These are phyloP conservation scores for Ommatoiulus sabulosus DNA, from an alignment of 2,888 invertebrate species.

Conservation along the genomic window DNA sequence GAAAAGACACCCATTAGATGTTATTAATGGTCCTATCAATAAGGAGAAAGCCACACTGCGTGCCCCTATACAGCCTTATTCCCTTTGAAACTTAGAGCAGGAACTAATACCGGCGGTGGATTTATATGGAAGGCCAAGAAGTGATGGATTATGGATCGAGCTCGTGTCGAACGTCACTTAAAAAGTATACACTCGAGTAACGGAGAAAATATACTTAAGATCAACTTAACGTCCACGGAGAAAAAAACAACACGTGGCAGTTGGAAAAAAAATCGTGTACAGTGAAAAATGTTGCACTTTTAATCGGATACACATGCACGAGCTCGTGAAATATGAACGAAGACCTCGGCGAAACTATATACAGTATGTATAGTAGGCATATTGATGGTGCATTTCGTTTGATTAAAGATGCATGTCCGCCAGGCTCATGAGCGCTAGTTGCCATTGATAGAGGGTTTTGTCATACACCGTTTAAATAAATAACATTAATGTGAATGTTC, in stretches of 20 bases:
- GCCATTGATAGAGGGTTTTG: not conserved
- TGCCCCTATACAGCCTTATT: not conserved
- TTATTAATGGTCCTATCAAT: slow-evolving; percentile 36
- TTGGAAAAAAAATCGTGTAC: not conserved
- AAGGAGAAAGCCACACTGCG: slow-evolving; percentile 24
- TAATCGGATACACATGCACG: slow-evolving; percentile 19
- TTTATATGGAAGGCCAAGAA: slow-evolving; percentile 17
- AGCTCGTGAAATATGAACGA: not conserved
- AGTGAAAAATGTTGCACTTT: slow-evolving; percentile 39
- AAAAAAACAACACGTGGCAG: slow-evolving; percentile 11
- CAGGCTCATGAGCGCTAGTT: not conserved
- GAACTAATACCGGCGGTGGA: not conserved
- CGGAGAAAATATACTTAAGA: slow-evolving; percentile 18
- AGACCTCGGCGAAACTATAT: not conserved
- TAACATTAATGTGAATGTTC: not conserved
- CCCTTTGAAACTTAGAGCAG: not conserved
- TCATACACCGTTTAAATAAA: not conserved
- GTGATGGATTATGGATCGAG: slow-evolving; percentile 38
- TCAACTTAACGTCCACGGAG: not conserved
- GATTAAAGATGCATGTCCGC: slow-evolving; percentile 5
- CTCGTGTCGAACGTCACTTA: slow-evolving; percentile 35
- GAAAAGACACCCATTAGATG: slow-evolving; percentile 43
- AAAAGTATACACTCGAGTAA: slow-evolving; percentile 26
- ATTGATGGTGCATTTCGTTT: not conserved
- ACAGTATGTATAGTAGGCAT: not conserved